These are phyloP conservation scores for Parauchenoglanis punctatus DNA, from an alignment of 2,797 vertebrate genomes.

Conservation along the genomic window DNA sequence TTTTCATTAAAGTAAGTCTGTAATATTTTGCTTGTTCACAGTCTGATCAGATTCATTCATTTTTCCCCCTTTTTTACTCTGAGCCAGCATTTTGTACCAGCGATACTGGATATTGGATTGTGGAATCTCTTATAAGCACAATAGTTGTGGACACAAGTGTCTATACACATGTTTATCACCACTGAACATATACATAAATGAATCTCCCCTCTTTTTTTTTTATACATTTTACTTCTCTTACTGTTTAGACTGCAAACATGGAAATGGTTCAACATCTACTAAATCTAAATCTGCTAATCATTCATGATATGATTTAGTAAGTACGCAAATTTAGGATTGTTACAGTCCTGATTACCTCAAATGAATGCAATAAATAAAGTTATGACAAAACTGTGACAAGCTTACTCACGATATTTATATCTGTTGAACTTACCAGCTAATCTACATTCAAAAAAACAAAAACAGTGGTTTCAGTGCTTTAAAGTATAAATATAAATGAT, in stretches of 20 bases:
- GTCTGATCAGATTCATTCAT: not conserved
- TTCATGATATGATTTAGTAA: not conserved
- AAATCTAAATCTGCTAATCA: not conserved
- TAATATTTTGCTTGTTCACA: slow-evolving; percentile 1
- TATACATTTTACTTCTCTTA: not conserved
- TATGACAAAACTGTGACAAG: not conserved
- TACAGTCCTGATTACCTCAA: not conserved
- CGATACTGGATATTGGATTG: not conserved
- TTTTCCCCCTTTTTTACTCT: not conserved
- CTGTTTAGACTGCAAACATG: not conserved
- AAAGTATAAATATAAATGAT: not conserved
- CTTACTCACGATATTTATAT: not conserved
- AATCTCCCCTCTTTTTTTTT: not conserved
- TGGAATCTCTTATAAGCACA: not conserved
- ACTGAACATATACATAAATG: not conserved
- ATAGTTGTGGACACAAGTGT: not conserved
- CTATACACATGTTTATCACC: not conserved
- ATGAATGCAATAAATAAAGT: not conserved
- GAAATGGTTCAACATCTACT: not conserved
- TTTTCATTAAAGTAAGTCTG: not conserved
- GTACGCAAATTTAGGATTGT: not conserved
- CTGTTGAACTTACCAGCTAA: not conserved
- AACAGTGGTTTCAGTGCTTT: not conserved
- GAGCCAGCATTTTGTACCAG: not conserved
- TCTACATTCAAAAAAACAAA: not conserved